Percentiles rank a stretch among this genome's conserved stretches.
phyloP scores from a whole-genome alignment of 2,797 vertebrate species.

The Eurystomus glaucurus region DNA sequence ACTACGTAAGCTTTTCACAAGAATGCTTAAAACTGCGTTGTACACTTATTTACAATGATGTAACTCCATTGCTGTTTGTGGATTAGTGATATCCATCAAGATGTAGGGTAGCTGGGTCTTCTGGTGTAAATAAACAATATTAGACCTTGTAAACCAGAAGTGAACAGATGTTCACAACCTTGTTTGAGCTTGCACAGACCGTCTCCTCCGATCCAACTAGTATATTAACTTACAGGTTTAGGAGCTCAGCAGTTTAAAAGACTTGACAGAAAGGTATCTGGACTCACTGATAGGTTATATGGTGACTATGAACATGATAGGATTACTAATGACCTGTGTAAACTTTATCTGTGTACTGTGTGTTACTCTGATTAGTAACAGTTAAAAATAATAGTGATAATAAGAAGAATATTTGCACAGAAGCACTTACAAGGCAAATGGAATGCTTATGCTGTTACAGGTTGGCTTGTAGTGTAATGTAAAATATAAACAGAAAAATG shows the following conservation, averaged over 20 bases:
- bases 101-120: background rate
- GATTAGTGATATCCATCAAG: background rate
- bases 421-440: background rate
- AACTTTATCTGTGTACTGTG: background rate
- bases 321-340: background rate
- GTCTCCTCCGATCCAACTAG: background rate
- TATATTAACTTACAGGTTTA: background rate
- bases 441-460: background rate
- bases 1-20: background rate
- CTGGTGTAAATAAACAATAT: background rate
- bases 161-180: background rate
- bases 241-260: background rate
- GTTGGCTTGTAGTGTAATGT: background rate
- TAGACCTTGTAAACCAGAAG: background rate
- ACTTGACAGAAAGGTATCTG: background rate
- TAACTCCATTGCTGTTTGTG: background rate
- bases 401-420: background rate
- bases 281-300: background rate
- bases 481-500: background rate
- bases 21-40: background rate
- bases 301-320: background rate
- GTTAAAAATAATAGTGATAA: background rate
- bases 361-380: background rate
- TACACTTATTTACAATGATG: background rate
- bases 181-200: background rate